Evolutionary conservation across 2,113 vertebrate species (phyloP), one percentile per base, ranked within the genome.

Genomic region (Menura novaehollandiae): DNA sequence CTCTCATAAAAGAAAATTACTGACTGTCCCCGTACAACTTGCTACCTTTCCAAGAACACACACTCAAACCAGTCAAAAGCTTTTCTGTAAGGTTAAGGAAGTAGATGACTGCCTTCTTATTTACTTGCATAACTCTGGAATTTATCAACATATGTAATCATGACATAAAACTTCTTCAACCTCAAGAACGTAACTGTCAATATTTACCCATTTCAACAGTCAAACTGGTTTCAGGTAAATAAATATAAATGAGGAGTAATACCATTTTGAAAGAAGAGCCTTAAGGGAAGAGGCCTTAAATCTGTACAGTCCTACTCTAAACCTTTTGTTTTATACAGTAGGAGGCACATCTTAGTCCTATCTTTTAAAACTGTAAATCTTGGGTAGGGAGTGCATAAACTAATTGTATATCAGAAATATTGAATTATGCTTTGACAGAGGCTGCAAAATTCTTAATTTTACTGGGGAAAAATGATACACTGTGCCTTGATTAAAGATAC

Each of bases 1-100:
- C 8, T 21, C 37, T 91, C 47, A 58, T 28, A n/a, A 75, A 78
- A 81, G 39, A 72, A 85, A 91, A 76, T 76, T 91, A 68, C n/a
- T 86, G 23, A 33, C 56, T 78, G 22, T 66, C 17, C 24, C 20
- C 1, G 17, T 41, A 35, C 13, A 67, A 23, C 3, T 3, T 15
- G 35, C 17, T 77, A 23, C 19, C 20, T 64, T 74, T 91, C 60
- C 69, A 89, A 58, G 49, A 75, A 78, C 41, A 44, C 26, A 39
- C 11, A 52, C 24, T 82, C n/a, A 75, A 37, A 12, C 10, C 32
- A 30, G 26, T 53, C 19, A 82, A 92, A 95, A 92, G 26, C 20
- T 27, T 71, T 74, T 19, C 77, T 78, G 21, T 33, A 55, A 77
- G 59, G 30, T 15, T 89, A 85, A 95, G 37, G 32, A 90, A 49